A percentile compares a stretch with the other conserved stretches of the same genome.
Conservation (phyloP, 2,113 vertebrate genomes). For the Ctenomys sociabilis region DNA sequence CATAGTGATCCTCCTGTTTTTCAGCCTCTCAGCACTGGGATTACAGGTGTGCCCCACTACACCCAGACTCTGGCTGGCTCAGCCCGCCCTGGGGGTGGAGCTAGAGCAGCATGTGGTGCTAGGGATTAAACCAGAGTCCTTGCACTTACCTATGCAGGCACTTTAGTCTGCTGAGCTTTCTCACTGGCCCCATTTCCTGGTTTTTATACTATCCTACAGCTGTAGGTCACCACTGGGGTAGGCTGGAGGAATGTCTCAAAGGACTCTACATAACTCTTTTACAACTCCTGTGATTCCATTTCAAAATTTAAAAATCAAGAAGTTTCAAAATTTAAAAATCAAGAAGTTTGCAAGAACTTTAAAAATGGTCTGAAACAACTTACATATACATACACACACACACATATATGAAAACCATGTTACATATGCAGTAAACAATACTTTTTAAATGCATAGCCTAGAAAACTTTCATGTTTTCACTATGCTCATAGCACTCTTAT, state of each 20-base stretch:
- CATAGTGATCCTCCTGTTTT: too few species aligned
- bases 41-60: too few species aligned
- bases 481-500: background rate
- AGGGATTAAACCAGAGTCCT: too few species aligned
- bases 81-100: too few species aligned
- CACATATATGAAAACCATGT: conserved; percentile 6
- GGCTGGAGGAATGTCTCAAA: background rate
- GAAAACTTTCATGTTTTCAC: conserved; percentile 30
- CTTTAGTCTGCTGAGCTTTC: too few species aligned
- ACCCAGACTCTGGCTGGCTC: too few species aligned
- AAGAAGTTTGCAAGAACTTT: conserved; percentile 5
- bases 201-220: background rate
- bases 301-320: background rate
- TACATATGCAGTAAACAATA: background rate
- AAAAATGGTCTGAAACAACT: background rate
- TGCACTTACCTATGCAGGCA: too few species aligned
- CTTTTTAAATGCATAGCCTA: background rate
- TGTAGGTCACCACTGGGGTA: background rate
- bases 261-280: background rate
- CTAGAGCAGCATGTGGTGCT: too few species aligned
- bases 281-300: conserved; percentile 25
- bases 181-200: background rate
- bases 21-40: too few species aligned
- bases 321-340: background rate
- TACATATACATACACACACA: background rate